phyloP scores from a whole-genome alignment of 2,113 vertebrate genomes.

The Dasyornis broadbenti region DNA sequence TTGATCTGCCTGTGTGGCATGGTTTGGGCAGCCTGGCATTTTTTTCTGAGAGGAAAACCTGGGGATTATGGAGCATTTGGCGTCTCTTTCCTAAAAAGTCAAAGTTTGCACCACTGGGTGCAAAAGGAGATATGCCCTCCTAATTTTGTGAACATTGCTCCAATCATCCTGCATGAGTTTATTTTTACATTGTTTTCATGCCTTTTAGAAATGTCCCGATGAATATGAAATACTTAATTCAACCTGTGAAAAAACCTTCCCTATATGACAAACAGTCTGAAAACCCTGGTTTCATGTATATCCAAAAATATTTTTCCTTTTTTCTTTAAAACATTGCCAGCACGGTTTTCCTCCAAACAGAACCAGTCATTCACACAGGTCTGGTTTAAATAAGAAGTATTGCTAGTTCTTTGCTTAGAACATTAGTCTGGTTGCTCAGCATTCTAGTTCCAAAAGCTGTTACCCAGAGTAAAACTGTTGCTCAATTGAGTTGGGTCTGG shows the following conservation, averaged over 20 bases:
- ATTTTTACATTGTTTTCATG: background rate
- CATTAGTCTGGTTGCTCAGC: background rate
- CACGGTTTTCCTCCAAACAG: background rate
- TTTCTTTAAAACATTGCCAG: background rate
- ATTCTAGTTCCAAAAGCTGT: background rate
- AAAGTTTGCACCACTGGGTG: background rate
- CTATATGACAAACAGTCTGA: background rate
- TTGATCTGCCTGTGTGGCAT: background rate
- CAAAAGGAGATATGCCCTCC: background rate
- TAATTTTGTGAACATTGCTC: background rate
- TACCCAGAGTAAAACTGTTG: background rate
- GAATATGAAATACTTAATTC: background rate
- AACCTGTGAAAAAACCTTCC: background rate
- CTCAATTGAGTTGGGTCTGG: background rate
- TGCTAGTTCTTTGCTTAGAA: background rate
- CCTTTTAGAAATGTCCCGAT: background rate
- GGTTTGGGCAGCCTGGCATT: background rate
- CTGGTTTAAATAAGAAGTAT: background rate
- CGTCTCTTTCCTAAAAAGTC: background rate
- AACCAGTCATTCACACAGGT: background rate
- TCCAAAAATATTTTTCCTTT: background rate
- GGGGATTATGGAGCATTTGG: background rate
- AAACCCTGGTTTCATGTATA: background rate
- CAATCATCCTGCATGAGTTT: background rate
- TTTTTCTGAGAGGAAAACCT: background rate